Evolutionary conservation across 2,888 invertebrate genomes (phyloP).

Genomic region (Euclidia mi): DNA sequence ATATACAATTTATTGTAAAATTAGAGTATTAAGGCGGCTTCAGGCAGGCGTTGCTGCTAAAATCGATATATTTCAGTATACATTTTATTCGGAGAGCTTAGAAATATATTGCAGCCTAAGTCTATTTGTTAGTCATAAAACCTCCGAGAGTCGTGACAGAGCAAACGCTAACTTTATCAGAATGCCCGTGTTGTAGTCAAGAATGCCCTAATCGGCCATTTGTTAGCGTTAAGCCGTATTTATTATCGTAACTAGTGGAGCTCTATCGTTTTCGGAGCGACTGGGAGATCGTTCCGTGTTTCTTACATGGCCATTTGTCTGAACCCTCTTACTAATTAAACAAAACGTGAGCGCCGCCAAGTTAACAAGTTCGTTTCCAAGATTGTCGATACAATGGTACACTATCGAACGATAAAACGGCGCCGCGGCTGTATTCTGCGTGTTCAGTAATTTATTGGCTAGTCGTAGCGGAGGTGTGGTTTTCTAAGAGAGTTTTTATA

Average conservation of each 20-base stretch:
- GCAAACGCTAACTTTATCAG: constrained; percentile 85
- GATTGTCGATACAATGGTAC: constrained; percentile 71
- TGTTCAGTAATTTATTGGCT: constrained; percentile 47
- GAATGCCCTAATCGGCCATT: constrained; percentile 86
- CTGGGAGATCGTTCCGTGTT: constrained; percentile 76
- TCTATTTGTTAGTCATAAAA: constrained; percentile 74
- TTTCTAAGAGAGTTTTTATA: constrained; percentile 25
- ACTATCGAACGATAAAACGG: constrained; percentile 48
- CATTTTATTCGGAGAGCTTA: not conserved
- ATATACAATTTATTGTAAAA: no score
- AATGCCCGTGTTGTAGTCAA: constrained; percentile 83
- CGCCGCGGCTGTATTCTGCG: constrained; percentile 29
- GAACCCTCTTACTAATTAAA: constrained; percentile 85
- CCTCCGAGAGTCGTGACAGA: constrained; percentile 79
- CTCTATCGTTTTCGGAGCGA: constrained; percentile 82
- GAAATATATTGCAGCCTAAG: constrained; percentile 4
- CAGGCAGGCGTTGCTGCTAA: no score
- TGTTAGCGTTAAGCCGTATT: constrained; percentile 82
- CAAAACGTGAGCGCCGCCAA: constrained; percentile 75
- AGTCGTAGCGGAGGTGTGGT: constrained; percentile 26
- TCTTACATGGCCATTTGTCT: constrained; percentile 79
- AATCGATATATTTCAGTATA: not conserved
- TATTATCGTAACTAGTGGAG: constrained; percentile 85
- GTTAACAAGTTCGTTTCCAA: constrained; percentile 76
- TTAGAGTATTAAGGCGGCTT: no score